Conservation (phyloP, 2,113 vertebrate species). For the Pheucticus melanocephalus region DNA sequence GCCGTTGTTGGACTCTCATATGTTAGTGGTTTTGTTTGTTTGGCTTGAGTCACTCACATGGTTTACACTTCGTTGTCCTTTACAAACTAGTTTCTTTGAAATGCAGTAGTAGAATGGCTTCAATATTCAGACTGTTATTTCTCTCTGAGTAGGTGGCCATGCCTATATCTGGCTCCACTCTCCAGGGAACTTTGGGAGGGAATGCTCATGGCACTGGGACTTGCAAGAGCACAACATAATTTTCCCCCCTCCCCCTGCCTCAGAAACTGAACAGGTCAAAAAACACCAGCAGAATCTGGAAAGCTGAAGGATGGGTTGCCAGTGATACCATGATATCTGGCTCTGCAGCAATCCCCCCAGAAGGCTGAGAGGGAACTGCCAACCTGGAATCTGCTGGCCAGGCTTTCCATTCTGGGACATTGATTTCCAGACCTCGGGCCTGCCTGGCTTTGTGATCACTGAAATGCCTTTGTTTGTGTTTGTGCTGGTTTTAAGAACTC, state of each 20-base stretch:
- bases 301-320: background rate
- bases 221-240: background rate
- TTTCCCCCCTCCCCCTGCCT: fast-evolving
- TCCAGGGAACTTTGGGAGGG: background rate
- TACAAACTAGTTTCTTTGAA: background rate
- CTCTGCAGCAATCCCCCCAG: background rate
- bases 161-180: background rate
- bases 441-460: background rate
- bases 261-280: background rate
- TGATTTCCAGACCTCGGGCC: background rate
- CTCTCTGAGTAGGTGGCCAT: background rate
- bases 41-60: background rate
- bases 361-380: background rate
- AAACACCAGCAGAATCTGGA: background rate
- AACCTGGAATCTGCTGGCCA: background rate
- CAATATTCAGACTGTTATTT: background rate
- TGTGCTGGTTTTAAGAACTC: background rate
- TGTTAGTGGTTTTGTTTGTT: background rate
- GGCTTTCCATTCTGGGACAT: fast-evolving
- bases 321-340: background rate
- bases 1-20: background rate
- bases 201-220: background rate
- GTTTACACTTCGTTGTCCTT: background rate
- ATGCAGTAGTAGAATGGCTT: background rate
- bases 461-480: background rate